Conservation (phyloP, 1,140 invertebrate species). For the Drosophila nigrodunni region DNA sequence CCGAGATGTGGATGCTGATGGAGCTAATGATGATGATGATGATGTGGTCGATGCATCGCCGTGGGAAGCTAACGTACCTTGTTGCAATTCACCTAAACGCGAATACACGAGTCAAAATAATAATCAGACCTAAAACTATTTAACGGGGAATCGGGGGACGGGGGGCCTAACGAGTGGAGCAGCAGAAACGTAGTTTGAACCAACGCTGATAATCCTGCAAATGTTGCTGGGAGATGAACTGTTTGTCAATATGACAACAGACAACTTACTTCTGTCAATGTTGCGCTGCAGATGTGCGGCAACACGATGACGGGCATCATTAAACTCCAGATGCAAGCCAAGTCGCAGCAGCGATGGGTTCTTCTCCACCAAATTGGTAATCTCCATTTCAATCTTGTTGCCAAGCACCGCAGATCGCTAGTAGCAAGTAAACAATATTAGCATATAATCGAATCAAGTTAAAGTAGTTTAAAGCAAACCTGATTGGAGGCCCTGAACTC, state of each 20-base stretch:
- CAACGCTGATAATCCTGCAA: conserved; percentile 67
- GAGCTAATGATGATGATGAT: conserved; percentile 44
- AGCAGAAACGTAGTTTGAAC: conserved; percentile 37
- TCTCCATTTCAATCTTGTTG: conserved; percentile 99
- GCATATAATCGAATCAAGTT: neutral
- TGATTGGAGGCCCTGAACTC: conserved; percentile 98
- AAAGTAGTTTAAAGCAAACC: conserved; percentile 86
- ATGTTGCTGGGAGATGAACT: conserved; percentile 16
- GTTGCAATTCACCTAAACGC: conserved; percentile 80
- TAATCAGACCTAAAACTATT: conserved; percentile 33
- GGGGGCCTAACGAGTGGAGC: conserved; percentile 54
- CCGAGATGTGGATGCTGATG: conserved; percentile 51
- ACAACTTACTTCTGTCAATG: conserved; percentile 96
- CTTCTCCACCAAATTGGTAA: conserved; percentile 95
- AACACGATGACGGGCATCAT: conserved; percentile 96
- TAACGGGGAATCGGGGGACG: conserved; percentile 31
- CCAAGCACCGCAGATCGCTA: conserved; percentile 97
- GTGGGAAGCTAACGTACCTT: conserved; percentile 74
- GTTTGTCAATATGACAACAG: conserved; percentile 32
- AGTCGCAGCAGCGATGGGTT: conserved; percentile 96
- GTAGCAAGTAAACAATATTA: conserved; percentile 41
- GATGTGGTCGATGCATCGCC: conserved; percentile 44
- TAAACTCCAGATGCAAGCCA: conserved; percentile 97
- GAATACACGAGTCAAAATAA: conserved; percentile 44
- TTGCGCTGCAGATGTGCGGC: conserved; percentile 97